Conservation (phyloP, 2,888 invertebrate genomes). For the Agonopterix subpropinquella region DNA sequence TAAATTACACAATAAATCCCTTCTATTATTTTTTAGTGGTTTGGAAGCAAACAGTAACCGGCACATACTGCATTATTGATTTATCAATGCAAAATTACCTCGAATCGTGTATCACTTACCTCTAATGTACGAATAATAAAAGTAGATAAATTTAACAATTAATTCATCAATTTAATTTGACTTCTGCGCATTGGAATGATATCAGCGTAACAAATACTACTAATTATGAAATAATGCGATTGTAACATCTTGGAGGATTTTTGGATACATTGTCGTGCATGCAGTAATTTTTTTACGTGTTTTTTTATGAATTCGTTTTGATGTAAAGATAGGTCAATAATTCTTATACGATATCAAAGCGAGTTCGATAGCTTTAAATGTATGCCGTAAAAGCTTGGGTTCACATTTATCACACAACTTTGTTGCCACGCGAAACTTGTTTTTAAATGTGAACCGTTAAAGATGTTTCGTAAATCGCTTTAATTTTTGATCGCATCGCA, state of each 20-base stretch:
- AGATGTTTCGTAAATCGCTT: conserved; percentile 48
- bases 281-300: conserved; percentile 59
- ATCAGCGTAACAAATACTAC: conserved; percentile 2
- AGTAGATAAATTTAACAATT: not conserved
- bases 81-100: too few species aligned
- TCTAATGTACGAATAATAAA: not conserved
- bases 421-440: not conserved
- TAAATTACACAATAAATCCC: too few species aligned
- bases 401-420: conserved; percentile 38
- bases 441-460: conserved; percentile 44
- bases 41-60: too few species aligned
- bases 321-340: conserved; percentile 8
- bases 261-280: conserved; percentile 65
- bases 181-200: not conserved
- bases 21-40: too few species aligned
- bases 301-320: conserved; percentile 49
- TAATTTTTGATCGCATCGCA: conserved; percentile 50
- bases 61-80: too few species aligned
- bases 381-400: conserved; percentile 57
- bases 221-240: conserved; percentile 10
- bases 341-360: conserved; percentile 27
- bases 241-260: conserved; percentile 55
- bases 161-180: not conserved
- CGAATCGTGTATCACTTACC: not conserved
- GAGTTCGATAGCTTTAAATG: conserved; percentile 59